Evolutionary conservation across 1,140 invertebrate genomes (phyloP), one percentile per base, ranked within the genome.

Genomic region (Nasonia longicornis): DNA sequence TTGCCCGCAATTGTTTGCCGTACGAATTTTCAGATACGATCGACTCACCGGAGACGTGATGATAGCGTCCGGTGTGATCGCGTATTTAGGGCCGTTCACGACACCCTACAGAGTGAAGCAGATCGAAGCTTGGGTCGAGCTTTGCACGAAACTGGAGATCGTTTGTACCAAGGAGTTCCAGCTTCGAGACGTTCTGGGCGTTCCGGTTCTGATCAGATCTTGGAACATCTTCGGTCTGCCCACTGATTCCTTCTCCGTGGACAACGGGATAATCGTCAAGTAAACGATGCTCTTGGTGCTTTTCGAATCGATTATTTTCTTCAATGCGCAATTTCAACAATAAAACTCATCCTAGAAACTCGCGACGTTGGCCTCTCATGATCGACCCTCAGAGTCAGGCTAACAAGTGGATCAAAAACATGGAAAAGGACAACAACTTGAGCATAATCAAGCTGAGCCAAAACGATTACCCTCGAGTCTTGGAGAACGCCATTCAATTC

Each of bases 331-430:
- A 12, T 42, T 42, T 42, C 6, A 42, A 8, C 38, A 7, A 42
- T 42, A 42, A 42, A 42, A 69, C n/a, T 58, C 2, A 0, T 66
- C 84, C 31, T 74, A 96, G 95, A 87, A 95, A 95, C 87, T 93
- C 97, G 6, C 93, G 96, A 82, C 93, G 97, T 83, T 97, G 96
- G 95, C 96, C 97, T 0, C 87, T 99, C 22, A 96, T 98, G 94
- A 98, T 99, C 85, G 98, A 99, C 91, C 97, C 97, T 0, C 97
- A 99, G 91, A 95, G 94, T 11, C 97, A 98, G 90, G 97, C 97
- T 0, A 98, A 97, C 84, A 96, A 97, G 87, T 98, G 97, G 97
- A 93, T 98, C 7, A 98, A 97, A 91, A 98, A 97, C 87, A 95
- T 97, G 94, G 97, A 98, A 89, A 97, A 96, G 86, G 92, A 94